These are phyloP conservation scores for Dolichoris vasculosae DNA, from an alignment of 1,140 invertebrate genomes.

Conservation along the genomic window DNA sequence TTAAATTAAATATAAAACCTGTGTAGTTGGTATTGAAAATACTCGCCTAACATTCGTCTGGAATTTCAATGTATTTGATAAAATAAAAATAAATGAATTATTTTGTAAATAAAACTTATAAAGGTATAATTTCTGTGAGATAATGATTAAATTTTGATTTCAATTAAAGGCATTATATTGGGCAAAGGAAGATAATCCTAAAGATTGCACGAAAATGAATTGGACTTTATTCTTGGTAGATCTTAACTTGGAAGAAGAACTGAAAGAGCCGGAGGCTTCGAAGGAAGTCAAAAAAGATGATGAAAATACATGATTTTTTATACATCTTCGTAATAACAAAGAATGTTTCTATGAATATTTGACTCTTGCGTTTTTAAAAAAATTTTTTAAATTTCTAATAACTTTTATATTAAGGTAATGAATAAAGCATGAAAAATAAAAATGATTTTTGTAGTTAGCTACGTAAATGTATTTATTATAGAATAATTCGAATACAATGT, in stretches of 20 bases:
- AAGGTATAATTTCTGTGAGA: background rate
- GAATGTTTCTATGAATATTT: background rate
- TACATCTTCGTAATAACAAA: background rate
- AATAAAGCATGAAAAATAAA: background rate
- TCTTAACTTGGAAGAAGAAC: constrained; percentile 69
- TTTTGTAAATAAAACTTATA: too few species aligned
- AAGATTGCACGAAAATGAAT: constrained; percentile 66
- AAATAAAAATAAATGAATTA: too few species aligned
- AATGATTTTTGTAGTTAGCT: constrained; percentile 34
- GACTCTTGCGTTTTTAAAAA: background rate
- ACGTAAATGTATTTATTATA: constrained; percentile 48
- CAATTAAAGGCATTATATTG: constrained; percentile 22
- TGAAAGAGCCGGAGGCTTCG: background rate
- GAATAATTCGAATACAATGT: constrained; percentile 51
- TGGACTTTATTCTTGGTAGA: constrained; percentile 74
- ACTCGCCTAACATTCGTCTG: too few species aligned
- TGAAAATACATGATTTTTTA: background rate
- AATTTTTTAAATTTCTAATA: background rate
- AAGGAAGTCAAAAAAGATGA: background rate
- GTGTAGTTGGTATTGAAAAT: too few species aligned
- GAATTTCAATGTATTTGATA: too few species aligned
- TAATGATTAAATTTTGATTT: background rate
- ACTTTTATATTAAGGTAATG: background rate
- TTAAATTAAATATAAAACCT: too few species aligned
- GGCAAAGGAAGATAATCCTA: constrained; percentile 13